These are phyloP conservation scores for Caenorhabditis imperialis DNA, from an alignment of 2,888 invertebrate species.

Conservation along the genomic window DNA sequence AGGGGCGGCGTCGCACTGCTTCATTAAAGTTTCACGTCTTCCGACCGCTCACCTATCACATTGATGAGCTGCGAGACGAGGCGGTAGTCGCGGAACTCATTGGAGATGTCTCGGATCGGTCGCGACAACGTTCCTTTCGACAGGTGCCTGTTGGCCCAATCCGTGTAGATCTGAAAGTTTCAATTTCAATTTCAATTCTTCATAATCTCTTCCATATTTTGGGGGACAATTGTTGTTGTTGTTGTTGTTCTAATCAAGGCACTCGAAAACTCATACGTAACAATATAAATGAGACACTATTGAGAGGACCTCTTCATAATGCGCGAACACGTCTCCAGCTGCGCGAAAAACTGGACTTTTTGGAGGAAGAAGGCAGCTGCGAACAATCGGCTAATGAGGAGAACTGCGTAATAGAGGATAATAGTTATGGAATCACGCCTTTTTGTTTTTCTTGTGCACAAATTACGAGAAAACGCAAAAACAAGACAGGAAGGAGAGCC, in stretches of 20 bases:
- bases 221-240: not conserved
- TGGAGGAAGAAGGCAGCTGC: conserved; percentile 8
- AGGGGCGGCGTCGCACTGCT: not conserved
- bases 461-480: too few species aligned
- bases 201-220: too few species aligned
- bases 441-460: too few species aligned
- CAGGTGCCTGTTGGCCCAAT: conserved; percentile 74
- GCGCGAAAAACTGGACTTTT: conserved; percentile 45
- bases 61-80: conserved; percentile 68
- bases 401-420: conserved; percentile 16
- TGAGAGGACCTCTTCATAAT: conserved; percentile 47
- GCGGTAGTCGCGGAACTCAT: conserved; percentile 70
- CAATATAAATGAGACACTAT: conserved; percentile 39
- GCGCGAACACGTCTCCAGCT: conserved; percentile 38
- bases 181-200: not conserved
- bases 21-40: conserved; percentile 15
- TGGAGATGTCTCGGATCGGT: conserved; percentile 70
- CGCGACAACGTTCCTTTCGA: conserved; percentile 46
- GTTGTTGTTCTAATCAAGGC: conserved; percentile 42
- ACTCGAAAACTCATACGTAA: conserved; percentile 34
- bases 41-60: conserved; percentile 66
- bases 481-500: too few species aligned
- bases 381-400: conserved; percentile 37
- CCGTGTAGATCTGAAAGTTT: conserved; percentile 74
- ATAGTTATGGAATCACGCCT: not conserved